A percentile compares a stretch with the other conserved stretches of the same genome.
These are phyloP conservation scores for Battus philenor DNA, from an alignment of 1,140 invertebrate genomes.

Conservation along the genomic window DNA sequence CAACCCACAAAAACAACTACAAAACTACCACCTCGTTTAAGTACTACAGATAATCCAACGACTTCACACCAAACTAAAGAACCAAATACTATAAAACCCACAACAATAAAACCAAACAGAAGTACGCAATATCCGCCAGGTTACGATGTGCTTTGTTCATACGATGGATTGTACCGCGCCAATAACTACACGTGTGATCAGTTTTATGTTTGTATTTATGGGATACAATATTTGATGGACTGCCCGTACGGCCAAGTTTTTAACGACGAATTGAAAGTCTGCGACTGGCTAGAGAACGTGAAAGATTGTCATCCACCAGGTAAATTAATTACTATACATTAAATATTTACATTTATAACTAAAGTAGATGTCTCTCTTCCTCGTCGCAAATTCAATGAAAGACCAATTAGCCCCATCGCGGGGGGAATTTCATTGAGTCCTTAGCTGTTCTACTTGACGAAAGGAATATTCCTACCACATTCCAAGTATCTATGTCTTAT, in stretches of 20 bases:
- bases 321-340: neutral
- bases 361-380: too few relatives aligned
- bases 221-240: slow-evolving; percentile 9
- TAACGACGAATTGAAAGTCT: slow-evolving; percentile 4
- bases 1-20: too few relatives aligned
- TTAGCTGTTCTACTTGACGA: too few relatives aligned
- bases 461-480: too few relatives aligned
- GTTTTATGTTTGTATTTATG: slow-evolving; percentile 10
- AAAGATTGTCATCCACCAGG: slow-evolving; percentile 5
- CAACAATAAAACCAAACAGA: neutral
- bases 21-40: neutral
- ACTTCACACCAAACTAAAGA: neutral
- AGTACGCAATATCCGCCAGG: neutral
- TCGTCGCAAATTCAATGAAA: too few relatives aligned
- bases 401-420: too few relatives aligned
- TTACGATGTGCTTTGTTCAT: neutral
- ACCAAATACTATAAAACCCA: neutral
- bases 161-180: slow-evolving; percentile 8
- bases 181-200: slow-evolving; percentile 11
- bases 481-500: too few relatives aligned
- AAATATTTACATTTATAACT: neutral
- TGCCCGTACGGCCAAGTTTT: slow-evolving; percentile 9
- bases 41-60: neutral
- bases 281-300: slow-evolving; percentile 10
- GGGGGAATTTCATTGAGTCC: too few relatives aligned